Conservation (phyloP, 2,888 invertebrate species). For the Brassicogethes aeneus region DNA sequence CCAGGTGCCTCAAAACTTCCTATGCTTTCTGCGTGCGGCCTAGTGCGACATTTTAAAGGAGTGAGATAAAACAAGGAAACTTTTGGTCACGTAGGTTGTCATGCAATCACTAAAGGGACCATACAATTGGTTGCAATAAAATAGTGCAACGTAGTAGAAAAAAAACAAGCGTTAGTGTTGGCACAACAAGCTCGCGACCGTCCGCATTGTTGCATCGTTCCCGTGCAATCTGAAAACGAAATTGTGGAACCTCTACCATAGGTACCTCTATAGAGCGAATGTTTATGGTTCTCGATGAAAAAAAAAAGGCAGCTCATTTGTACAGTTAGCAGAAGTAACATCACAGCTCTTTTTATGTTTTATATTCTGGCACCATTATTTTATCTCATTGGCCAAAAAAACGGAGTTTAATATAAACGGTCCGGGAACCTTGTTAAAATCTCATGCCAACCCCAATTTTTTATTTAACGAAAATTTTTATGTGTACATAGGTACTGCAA, state of each 20-base stretch:
- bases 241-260: constrained; percentile 35
- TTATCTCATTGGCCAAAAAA: neutral
- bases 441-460: no score
- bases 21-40: no score
- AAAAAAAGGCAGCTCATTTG: constrained; percentile 38
- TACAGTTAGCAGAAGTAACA: constrained; percentile 31
- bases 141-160: no score
- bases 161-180: constrained; percentile 13
- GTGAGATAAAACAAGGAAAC: no score
- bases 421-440: no score
- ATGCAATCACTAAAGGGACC: constrained; percentile 19
- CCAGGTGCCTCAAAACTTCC: no score
- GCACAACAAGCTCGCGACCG: constrained; percentile 8
- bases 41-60: no score
- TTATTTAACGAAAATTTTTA: no score
- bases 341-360: constrained; percentile 19
- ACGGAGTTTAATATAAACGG: neutral
- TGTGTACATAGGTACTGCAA: no score
- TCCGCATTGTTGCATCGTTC: constrained; percentile 28
- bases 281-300: constrained; percentile 32
- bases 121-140: no score
- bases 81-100: constrained; percentile 14
- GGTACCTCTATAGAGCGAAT: constrained; percentile 40
- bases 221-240: constrained; percentile 27
- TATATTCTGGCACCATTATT: constrained; percentile 3